Percentiles rank a stretch among this genome's conserved stretches.
Conservation (phyloP, 2,888 invertebrate species). For the Bellardia pandia region DNA sequence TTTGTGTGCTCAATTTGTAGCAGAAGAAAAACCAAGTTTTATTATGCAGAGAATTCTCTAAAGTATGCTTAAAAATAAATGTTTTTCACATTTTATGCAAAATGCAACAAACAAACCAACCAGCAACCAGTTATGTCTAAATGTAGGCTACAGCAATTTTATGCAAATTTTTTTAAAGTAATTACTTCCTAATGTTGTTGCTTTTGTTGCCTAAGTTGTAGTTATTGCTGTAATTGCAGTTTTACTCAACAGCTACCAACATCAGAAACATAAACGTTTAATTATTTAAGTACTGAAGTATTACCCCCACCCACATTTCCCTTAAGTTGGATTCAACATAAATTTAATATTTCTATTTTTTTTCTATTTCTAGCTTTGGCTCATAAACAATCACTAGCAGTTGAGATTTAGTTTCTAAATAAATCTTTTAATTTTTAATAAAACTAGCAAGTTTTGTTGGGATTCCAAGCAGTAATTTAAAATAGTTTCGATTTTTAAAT, state of each 20-base stretch:
- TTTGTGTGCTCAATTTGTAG: slow-evolving; percentile 51
- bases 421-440: not conserved
- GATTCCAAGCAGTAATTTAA: too few species aligned
- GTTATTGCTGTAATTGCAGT: not conserved
- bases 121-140: not conserved
- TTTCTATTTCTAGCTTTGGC: not conserved
- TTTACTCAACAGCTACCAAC: slow-evolving; percentile 2
- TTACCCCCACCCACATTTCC: not conserved
- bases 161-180: slow-evolving; percentile 54
- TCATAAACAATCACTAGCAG: slow-evolving; percentile 6
- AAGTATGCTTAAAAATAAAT: slow-evolving; percentile 49
- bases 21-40: slow-evolving; percentile 13
- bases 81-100: slow-evolving; percentile 1
- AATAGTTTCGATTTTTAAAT: too few species aligned
- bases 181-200: slow-evolving; percentile 30
- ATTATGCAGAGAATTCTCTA: slow-evolving; percentile 30
- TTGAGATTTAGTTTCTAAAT: not conserved
- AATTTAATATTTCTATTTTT: slow-evolving; percentile 5
- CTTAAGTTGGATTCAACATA: not conserved
- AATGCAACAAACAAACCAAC: slow-evolving; percentile 1
- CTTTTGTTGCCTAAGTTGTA: not conserved
- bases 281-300: slow-evolving; percentile 15
- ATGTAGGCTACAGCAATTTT: slow-evolving; percentile 58
- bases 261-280: slow-evolving; percentile 30
- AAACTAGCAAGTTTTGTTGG: not conserved